Percentiles rank a stretch among this genome's conserved stretches.
Evolutionary conservation across 1,140 invertebrate species (phyloP).

Genomic region (Magallana gigas): DNA sequence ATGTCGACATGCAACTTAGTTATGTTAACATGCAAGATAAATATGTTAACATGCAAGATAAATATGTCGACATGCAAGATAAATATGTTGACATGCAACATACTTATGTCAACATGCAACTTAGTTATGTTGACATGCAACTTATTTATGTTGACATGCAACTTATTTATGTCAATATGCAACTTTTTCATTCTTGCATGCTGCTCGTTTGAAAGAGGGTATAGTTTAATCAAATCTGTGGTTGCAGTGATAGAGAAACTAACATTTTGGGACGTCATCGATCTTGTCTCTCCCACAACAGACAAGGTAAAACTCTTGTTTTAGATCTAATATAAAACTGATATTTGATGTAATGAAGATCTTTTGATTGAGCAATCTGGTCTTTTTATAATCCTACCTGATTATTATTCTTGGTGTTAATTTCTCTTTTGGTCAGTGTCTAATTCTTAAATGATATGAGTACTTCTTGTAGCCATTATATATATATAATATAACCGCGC

Average conservation of each 20-base stretch:
- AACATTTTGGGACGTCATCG: background rate
- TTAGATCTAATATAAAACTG: background rate
- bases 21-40: no score
- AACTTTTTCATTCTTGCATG: background rate
- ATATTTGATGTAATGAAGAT: background rate
- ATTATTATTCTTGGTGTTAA: background rate
- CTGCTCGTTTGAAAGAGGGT: background rate
- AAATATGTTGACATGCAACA: no score
- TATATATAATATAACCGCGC: background rate
- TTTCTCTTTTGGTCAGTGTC: background rate
- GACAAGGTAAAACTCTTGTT: background rate
- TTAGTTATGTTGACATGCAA: no score
- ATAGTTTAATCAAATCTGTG: no score
- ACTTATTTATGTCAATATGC: no score
- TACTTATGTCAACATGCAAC: no score
- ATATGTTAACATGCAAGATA: background rate
- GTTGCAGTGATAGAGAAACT: no score
- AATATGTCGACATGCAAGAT: background rate
- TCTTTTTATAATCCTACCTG: background rate
- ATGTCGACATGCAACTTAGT: no score
- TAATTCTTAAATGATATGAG: background rate
- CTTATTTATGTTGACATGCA: no score
- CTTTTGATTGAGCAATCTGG: background rate
- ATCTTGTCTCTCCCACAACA: background rate
- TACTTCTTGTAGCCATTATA: background rate